phyloP scores from a whole-genome alignment of 2,888 invertebrate species.

The Torymus auratus region DNA sequence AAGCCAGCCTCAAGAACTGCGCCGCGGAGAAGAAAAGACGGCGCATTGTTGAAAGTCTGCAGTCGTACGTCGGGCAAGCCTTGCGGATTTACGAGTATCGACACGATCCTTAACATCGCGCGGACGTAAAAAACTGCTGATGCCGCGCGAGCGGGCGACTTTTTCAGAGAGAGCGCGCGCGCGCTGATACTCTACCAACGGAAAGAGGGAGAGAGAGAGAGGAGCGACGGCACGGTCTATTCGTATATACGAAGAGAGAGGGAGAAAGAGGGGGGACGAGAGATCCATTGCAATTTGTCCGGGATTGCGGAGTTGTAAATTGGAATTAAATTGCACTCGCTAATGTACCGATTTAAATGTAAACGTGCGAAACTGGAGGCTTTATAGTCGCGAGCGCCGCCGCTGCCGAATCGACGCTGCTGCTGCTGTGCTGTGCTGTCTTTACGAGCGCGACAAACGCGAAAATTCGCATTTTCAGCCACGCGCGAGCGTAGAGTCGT shows the following conservation, averaged over 20 bases:
- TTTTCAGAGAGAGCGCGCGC: conserved; percentile 2
- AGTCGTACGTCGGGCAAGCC: conserved; percentile 12
- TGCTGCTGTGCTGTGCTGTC: conserved; percentile 5
- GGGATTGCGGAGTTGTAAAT: conserved; percentile 66
- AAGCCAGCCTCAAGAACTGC: too few species aligned
- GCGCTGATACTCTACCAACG: not conserved
- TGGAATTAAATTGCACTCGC: conserved; percentile 68
- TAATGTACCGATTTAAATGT: conserved; percentile 70
- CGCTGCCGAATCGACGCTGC: conserved; percentile 34
- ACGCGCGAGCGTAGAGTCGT: not conserved
- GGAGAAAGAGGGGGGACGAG: not conserved
- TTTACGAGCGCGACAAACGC: conserved; percentile 47
- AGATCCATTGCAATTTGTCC: conserved; percentile 61
- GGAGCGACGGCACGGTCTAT: not conserved
- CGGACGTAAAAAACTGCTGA: conserved; percentile 50
- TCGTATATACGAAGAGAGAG: not conserved
- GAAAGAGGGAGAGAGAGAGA: not conserved
- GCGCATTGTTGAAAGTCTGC: conserved; percentile 50
- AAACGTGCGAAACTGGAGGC: conserved; percentile 66
- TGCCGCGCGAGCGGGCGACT: conserved; percentile 20
- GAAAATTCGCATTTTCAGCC: conserved; percentile 40
- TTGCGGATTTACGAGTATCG: conserved; percentile 57
- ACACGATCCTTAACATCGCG: conserved; percentile 53
- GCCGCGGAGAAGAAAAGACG: conserved; percentile 4
- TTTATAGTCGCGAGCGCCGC: conserved; percentile 54